Conservation (phyloP, 1,140 invertebrate species). For the Drosophila fuyamai region DNA sequence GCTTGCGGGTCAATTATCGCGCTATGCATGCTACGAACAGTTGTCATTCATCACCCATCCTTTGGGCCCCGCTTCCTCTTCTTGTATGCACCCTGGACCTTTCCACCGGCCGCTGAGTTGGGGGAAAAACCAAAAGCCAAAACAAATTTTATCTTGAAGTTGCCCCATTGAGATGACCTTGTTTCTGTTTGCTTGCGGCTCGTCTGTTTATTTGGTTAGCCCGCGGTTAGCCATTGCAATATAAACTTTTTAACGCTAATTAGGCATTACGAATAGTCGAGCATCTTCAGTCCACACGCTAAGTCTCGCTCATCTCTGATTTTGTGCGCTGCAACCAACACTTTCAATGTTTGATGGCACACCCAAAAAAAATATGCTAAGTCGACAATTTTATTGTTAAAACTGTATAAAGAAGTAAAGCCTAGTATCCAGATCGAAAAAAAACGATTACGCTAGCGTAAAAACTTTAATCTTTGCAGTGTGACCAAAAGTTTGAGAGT, state of each 20-base stretch:
- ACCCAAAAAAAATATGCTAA: too few species aligned
- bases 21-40: constrained; percentile 72
- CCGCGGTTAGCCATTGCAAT: constrained; percentile 69
- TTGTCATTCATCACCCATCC: constrained; percentile 44
- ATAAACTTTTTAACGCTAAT: constrained; percentile 57
- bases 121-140: constrained; percentile 57
- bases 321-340: too few species aligned
- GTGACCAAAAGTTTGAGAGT: too few species aligned
- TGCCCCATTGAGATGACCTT: constrained; percentile 64
- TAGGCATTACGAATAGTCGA: constrained; percentile 62
- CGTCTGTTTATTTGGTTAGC: constrained; percentile 47
- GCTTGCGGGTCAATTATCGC: constrained; percentile 78
- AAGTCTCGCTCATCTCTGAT: too few species aligned
- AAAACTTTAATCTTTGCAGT: too few species aligned
- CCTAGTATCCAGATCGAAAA: too few species aligned
- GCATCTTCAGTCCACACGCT: constrained; percentile 34
- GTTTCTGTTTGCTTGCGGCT: constrained; percentile 28
- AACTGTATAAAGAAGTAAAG: too few species aligned
- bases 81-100: neutral
- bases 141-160: constrained; percentile 75
- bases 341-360: too few species aligned
- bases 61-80: neutral
- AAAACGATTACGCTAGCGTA: too few species aligned
- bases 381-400: too few species aligned
- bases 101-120: constrained; percentile 12